Evolutionary conservation across 2,888 invertebrate species (phyloP).

Genomic region (Agrochola circellaris): DNA sequence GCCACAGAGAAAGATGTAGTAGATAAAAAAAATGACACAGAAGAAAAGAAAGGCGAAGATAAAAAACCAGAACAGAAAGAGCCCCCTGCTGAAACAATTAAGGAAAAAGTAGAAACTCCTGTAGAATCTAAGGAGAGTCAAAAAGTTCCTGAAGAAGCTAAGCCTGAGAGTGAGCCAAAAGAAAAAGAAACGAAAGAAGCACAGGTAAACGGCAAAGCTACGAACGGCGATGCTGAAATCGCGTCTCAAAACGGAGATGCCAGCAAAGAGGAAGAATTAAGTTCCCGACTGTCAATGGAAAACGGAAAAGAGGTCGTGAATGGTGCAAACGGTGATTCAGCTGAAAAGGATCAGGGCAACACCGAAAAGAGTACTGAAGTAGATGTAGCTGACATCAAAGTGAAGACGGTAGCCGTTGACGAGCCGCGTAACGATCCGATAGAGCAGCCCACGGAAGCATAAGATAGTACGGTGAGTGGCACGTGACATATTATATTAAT

Average conservation of each 20-base stretch:
- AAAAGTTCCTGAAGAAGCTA: constrained; percentile 62
- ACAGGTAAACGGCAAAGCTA: constrained; percentile 83
- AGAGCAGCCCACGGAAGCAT: constrained; percentile 90
- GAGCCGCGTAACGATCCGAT: constrained; percentile 84
- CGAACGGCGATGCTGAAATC: constrained; percentile 77
- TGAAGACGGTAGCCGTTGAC: constrained; percentile 89
- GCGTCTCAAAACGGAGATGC: constrained; percentile 81
- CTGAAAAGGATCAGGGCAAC: constrained; percentile 79
- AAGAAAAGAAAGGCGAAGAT: constrained; percentile 52
- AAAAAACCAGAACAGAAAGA: constrained; percentile 53
- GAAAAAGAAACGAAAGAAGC: constrained; percentile 77
- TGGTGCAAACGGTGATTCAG: constrained; percentile 75
- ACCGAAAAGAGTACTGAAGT: constrained; percentile 81
- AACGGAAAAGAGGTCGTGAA: constrained; percentile 80
- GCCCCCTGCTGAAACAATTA: constrained; percentile 40
- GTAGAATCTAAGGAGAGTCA: constrained; percentile 61
- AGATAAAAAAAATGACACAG: constrained; percentile 40
- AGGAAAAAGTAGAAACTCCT: constrained; percentile 57
- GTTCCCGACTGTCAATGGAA: constrained; percentile 81
- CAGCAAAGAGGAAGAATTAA: constrained; percentile 80
- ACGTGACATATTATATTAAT: constrained; percentile 15
- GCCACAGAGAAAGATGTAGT: constrained; percentile 52
- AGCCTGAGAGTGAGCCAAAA: constrained; percentile 70
- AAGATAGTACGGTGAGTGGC: constrained; percentile 82
- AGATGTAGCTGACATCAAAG: constrained; percentile 88